Evolutionary conservation across 2,888 invertebrate genomes (phyloP), one percentile per base, ranked within the genome.

Genomic region (Nomada hirtipes): DNA sequence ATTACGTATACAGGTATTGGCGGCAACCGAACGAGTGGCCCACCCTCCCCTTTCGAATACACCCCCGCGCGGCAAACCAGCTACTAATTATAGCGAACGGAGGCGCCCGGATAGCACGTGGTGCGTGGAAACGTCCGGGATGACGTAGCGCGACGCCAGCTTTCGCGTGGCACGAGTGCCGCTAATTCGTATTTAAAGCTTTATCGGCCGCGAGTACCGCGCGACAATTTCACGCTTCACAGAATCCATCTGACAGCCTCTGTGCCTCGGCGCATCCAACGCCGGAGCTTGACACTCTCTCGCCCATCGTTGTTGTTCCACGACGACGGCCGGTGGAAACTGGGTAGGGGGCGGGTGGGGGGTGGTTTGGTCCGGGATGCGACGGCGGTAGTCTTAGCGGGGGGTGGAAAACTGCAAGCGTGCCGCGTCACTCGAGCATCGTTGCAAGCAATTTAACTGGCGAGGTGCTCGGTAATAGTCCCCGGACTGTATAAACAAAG

Each of bases 131-230:
- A 55, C 60, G 78, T 80, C 68, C 79, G 36, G 79, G 59, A 81
- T 79, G 81, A 81, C 79, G 79, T 67, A 44, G 69, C 59, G 70
- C 65, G 70, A 71, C 60, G 64, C 75, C 68, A 70, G 76, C 36
- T 73, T 73, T 81, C 73, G 64, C 64, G 61, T 50, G 82, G 80
- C 84, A 75, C 85, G 79, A 74, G 79, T 89, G 85, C 87, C 89
- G 88, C 91, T 92, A 92, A 92, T 92, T 92, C 88, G 91, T 92
- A 91, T 92, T 92, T 92, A 92, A 92, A 92, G 92, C 90, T 92
- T 92, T 91, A 91, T 91, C 89, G 91, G 87, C 15, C 47, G 47
- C 47, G 47, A 3, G 47, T 36, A 53, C 85, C 86, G 87, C 80
- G 88, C 89, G 89, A 92, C 91, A 92, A 92, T 92, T 92, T 92